Evolutionary conservation across 2,113 vertebrate genomes (phyloP), one percentile per base, ranked within the genome.

Genomic region (Aspidoscelis tigris): DNA sequence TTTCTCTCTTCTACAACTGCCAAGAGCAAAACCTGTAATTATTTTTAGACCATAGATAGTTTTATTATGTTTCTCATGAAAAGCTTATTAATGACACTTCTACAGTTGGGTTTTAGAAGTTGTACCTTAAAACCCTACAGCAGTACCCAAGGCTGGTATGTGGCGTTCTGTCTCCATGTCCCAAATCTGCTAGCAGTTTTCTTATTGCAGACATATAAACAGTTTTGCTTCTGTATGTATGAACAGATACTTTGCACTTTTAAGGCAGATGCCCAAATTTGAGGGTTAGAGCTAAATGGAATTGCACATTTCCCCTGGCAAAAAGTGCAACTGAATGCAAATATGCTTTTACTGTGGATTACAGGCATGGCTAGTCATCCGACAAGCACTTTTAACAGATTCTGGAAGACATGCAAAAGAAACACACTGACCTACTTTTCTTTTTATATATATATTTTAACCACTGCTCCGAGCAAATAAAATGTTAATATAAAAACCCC

Each of bases 371-470:
- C 87, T 85, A 82, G 88, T 89, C 88, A 87, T 92, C 91, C 95
- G 94, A 94, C 89, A 92, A 94, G 92, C 92, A 89, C 90, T 86
- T 93, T 94, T 93, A 88, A 92, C 90, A 92, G 92, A 92, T 85
- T 93, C 93, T 86, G 92, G 89, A 90, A 93, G 87, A 90, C 55
- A 66, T 80, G 78, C 87, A 74, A 75, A 76, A 85, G 86, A 94
- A 92, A 91, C 89, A 90, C 1, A 76, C 85, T 95, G 95, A 96
- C 94, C 95, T 94, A 93, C 92, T 95, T 96, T 90, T 83, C 78
- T 84, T 83, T 76, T 64, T 53, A 89, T 92, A 66, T 88, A 70
- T 72, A 68, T 74, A 85, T 53, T 84, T 78, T 47, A 82, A 74
- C 58, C 18, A 16, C 81, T 89, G 82, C 87, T 87, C 1, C 73